Evolutionary conservation across 2,113 vertebrate genomes (phyloP), one percentile per base, ranked within the genome.

Genomic region (Indri indri): DNA sequence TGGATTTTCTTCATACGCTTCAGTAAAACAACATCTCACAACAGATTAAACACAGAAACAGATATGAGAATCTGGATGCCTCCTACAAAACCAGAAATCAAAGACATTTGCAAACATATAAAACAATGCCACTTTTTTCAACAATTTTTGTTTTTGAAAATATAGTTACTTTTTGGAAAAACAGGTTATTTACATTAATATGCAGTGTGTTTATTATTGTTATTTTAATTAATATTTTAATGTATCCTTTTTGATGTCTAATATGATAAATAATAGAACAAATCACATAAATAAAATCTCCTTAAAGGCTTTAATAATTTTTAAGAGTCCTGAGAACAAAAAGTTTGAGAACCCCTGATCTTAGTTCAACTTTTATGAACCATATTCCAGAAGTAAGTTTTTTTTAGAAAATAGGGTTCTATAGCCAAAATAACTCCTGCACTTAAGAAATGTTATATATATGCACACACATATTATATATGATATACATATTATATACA

Each of bases 361-460:
- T 76, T 76, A 76, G 23, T 80, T 74, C 32, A 92, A 85, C 6
- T 59, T 52, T 94, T 84, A 57, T 45, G 91, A 87, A 34, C 22
- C 34, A 59, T 59, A 70, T 82, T 92, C 14, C 52, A 94, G 42
- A 91, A 94, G 52, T 81, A 22, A 61, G 25, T 63, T 59, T 84
- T 95, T 65, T 91, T 86, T 85, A 76, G 18, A 8, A 34, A 63
- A 83, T 61, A 45, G 37, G 14, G 13, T 63, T 63, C 40, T 42
- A 42, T 17, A 25, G 27, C 47, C 61, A 80, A 93, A 90, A 85
- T 34, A 73, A 74, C 22, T 47, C 34, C 32, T 68, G 73, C 14
- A 50, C 73, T 86, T 79, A 61, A 92, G 79, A 95, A 88, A 77
- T n/a, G n/a, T n/a, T n/a, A n/a, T n/a, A n/a, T n/a, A n/a, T n/a